Conservation (phyloP, 2,113 vertebrate species). For the Strigops habroptila region DNA sequence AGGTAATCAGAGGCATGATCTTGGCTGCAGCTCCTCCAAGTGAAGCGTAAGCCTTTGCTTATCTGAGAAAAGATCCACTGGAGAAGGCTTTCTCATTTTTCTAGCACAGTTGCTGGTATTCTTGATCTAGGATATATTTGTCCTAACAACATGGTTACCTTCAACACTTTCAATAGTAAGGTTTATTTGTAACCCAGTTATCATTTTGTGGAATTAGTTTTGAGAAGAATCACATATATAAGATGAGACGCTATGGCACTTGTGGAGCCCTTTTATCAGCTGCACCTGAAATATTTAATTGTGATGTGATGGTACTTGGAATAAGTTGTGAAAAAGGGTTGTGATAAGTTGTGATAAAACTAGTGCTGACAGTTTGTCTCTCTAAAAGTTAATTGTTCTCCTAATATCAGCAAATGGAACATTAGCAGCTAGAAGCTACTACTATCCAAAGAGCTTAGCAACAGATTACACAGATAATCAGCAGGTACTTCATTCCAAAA, state of each 20-base stretch:
- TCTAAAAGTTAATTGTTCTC: background rate
- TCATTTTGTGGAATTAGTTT: background rate
- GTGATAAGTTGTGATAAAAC: background rate
- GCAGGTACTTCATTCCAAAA: background rate
- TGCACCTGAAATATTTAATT: background rate
- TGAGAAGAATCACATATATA: background rate
- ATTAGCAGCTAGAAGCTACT: background rate
- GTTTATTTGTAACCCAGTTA: background rate
- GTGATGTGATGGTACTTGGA: background rate
- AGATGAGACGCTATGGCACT: background rate
- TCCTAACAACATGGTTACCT: background rate
- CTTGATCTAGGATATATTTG: background rate
- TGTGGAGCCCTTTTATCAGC: background rate
- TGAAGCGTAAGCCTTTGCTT: background rate
- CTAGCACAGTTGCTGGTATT: background rate
- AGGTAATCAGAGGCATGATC: background rate
- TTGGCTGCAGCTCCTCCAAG: background rate
- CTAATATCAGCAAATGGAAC: background rate
- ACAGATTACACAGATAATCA: background rate
- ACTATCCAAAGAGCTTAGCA: background rate
- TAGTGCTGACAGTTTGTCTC: background rate
- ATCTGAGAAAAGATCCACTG: background rate
- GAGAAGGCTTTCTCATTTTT: background rate
- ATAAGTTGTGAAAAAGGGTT: background rate
- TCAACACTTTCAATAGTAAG: background rate